These are phyloP conservation scores for Itoplectis maculator DNA, from an alignment of 2,888 invertebrate genomes.

Conservation along the genomic window DNA sequence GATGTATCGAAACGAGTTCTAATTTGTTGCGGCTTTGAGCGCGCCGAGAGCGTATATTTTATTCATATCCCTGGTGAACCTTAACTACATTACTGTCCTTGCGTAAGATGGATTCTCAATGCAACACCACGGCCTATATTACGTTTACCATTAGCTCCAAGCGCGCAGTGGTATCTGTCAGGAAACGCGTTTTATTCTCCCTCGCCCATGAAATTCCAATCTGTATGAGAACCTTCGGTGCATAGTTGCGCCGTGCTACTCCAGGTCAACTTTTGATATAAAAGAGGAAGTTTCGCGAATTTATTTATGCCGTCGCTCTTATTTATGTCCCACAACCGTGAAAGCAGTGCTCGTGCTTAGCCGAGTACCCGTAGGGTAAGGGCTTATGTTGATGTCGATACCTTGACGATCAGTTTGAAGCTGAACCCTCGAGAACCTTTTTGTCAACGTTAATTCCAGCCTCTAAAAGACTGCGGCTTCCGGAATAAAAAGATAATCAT, in stretches of 20 bases:
- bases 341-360: no score
- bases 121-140: constrained; percentile 22
- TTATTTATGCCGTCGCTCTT: no score
- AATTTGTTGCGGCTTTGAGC: constrained; percentile 43
- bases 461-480: no score
- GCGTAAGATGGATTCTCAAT: constrained; percentile 29
- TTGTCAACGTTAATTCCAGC: no score
- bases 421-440: no score
- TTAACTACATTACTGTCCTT: constrained; percentile 27
- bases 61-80: constrained; percentile 20
- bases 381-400: no score
- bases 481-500: no score
- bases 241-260: background rate
- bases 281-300: no score
- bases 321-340: no score
- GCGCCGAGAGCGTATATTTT: constrained; percentile 29
- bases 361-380: no score
- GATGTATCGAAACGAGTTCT: constrained; percentile 35
- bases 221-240: constrained; percentile 12
- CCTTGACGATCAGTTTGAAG: no score
- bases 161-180: background rate
- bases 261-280: background rate
- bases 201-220: constrained; percentile 19
- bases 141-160: constrained; percentile 9
- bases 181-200: constrained; percentile 25